phyloP scores from a whole-genome alignment of 2,797 vertebrate species.

The Urophycis tenuis region DNA sequence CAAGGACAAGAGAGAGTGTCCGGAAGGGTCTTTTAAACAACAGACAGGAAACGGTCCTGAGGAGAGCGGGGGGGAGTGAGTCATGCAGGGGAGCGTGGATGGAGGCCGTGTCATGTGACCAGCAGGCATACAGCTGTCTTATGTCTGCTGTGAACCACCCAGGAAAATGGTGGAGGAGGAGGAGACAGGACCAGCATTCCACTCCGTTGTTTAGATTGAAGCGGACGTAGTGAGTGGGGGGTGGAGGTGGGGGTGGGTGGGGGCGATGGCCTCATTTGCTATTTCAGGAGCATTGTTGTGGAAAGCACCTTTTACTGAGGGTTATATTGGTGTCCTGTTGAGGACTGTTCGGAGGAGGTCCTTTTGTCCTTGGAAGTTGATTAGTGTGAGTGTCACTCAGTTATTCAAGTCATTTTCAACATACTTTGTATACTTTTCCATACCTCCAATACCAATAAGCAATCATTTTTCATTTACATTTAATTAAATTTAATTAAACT shows the following conservation, averaged over 20 bases:
- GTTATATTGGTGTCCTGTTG: background rate
- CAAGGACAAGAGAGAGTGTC: conserved; percentile 20
- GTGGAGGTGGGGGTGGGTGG: background rate
- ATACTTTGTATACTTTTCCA: no score
- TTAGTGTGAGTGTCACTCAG: background rate
- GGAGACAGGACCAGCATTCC: conserved; percentile 29
- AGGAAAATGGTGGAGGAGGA: conserved; percentile 40
- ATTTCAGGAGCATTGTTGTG: conserved; percentile 1
- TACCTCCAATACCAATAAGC: background rate
- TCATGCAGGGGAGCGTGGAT: conserved; percentile 29
- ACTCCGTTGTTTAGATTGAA: conserved; percentile 32
- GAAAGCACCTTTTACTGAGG: background rate
- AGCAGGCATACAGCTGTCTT: conserved; percentile 6
- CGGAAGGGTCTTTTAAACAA: background rate
- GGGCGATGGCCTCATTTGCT: background rate
- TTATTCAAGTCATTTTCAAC: no score
- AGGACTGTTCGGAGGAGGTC: background rate
- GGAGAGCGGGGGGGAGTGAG: conserved; percentile 51
- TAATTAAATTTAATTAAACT: no score
- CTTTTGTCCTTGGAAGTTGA: background rate
- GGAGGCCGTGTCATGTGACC: conserved; percentile 39
- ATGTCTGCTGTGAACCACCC: conserved; percentile 25
- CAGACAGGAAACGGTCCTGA: conserved; percentile 34
- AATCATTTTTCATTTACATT: background rate
- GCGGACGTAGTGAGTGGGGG: background rate